Conservation (phyloP, 2,113 vertebrate genomes). For the Willisornis vidua region DNA sequence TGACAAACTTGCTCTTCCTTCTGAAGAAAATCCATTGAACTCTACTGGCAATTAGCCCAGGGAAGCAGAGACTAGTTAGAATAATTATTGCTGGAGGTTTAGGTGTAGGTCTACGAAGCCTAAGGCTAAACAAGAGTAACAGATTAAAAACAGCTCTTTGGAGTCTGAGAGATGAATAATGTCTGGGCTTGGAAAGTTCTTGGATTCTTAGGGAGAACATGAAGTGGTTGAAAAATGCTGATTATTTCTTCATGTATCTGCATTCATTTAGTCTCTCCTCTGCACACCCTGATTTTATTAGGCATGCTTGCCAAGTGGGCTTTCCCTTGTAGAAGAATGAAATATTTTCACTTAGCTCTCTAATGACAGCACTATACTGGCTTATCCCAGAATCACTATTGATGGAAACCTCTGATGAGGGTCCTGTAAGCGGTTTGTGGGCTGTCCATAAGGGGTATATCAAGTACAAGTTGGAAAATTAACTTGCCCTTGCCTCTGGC, state of each 20-base stretch:
- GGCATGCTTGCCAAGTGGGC: neutral
- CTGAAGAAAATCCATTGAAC: neutral
- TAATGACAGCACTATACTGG: neutral
- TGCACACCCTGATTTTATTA: neutral
- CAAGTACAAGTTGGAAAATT: neutral
- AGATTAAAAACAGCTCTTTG: constrained; percentile 35
- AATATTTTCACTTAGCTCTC: neutral
- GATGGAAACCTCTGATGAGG: neutral
- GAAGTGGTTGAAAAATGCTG: neutral
- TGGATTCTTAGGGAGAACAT: neutral
- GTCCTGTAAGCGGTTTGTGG: neutral
- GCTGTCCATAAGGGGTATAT: neutral
- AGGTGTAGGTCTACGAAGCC: neutral
- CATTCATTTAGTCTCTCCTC: neutral
- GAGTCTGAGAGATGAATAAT: neutral
- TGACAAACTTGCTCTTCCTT: neutral
- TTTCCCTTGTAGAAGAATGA: neutral
- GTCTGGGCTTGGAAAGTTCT: neutral
- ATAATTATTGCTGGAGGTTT: constrained; percentile 27
- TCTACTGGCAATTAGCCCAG: constrained; percentile 40
- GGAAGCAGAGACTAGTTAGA: constrained; percentile 6
- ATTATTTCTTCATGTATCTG: neutral
- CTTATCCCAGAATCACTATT: neutral
- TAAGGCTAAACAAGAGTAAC: neutral
- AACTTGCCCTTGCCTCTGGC: neutral